phyloP scores from a whole-genome alignment of 2,888 invertebrate genomes.

The Proisotoma minuta region DNA sequence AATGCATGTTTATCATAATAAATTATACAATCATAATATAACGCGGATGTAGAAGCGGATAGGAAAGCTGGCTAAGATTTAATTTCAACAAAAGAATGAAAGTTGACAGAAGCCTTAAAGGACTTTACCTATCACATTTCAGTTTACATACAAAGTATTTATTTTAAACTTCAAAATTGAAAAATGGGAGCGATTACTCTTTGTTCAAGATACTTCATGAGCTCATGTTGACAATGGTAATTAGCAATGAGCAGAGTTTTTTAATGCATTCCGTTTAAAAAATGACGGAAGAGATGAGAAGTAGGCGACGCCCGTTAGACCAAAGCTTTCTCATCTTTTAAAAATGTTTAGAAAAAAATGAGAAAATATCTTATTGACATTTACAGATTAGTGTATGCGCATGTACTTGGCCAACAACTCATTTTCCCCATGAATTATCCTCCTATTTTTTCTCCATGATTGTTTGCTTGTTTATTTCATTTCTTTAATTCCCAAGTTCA shows the following conservation, averaged over 20 bases:
- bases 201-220: slow-evolving; percentile 26
- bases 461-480: background rate
- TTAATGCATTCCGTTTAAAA: background rate
- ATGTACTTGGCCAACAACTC: slow-evolving; percentile 5
- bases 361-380: slow-evolving; percentile 6
- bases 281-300: background rate
- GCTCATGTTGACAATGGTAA: slow-evolving; percentile 38
- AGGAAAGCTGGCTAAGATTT: too few relatives aligned
- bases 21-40: too few relatives aligned
- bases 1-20: too few relatives aligned
- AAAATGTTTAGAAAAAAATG: background rate
- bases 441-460: background rate
- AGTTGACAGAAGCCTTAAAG: background rate
- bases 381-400: slow-evolving; percentile 5
- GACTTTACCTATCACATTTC: background rate
- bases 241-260: slow-evolving; percentile 22
- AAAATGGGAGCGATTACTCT: slow-evolving; percentile 9
- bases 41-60: too few relatives aligned
- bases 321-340: background rate
- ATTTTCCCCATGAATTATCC: slow-evolving; percentile 6
- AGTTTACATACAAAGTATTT: too few relatives aligned
- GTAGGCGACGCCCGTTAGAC: background rate
- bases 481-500: background rate
- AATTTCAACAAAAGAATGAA: background rate
- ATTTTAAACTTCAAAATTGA: slow-evolving; percentile 11